A percentile compares a stretch with the other conserved stretches of the same genome.
Conservation (phyloP, 2,113 vertebrate species). For the Fulmarus glacialis region DNA sequence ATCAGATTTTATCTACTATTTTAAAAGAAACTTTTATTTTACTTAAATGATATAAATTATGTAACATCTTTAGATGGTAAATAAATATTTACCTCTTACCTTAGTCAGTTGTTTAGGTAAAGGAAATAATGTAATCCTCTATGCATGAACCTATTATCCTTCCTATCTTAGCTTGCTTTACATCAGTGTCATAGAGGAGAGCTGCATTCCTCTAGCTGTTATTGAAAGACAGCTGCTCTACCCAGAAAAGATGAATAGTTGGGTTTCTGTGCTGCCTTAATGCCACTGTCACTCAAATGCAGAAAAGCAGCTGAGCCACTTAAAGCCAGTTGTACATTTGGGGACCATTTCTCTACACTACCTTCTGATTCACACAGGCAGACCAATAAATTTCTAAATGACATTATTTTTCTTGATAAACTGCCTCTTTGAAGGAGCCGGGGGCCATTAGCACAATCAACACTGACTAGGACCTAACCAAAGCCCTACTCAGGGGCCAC, state of each 20-base stretch:
- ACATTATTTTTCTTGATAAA: background rate
- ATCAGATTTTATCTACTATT: background rate
- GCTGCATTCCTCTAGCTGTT: constrained; percentile 52
- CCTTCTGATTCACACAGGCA: constrained; percentile 29
- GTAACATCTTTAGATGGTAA: background rate
- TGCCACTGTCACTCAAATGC: constrained; percentile 66
- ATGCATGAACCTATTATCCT: constrained; percentile 33
- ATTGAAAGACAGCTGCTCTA: constrained; percentile 63
- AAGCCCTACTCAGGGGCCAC: background rate
- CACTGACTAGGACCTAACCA: background rate
- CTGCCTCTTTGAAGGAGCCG: background rate
- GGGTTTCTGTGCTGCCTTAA: constrained; percentile 63
- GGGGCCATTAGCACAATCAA: background rate
- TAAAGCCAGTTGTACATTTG: constrained; percentile 29
- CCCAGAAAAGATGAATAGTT: constrained; percentile 54
- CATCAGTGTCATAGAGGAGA: constrained; percentile 49
- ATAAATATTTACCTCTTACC: constrained; percentile 62
- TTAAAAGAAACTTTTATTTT: background rate
- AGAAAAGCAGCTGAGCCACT: constrained; percentile 63
- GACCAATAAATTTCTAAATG: background rate
- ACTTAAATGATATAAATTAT: background rate
- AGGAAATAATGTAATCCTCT: constrained; percentile 43
- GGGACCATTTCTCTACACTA: constrained; percentile 28
- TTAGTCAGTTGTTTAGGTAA: constrained; percentile 46
- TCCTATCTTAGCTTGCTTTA: constrained; percentile 45